Conservation (phyloP, 2,888 invertebrate genomes). For the Eupithecia tripunctaria region DNA sequence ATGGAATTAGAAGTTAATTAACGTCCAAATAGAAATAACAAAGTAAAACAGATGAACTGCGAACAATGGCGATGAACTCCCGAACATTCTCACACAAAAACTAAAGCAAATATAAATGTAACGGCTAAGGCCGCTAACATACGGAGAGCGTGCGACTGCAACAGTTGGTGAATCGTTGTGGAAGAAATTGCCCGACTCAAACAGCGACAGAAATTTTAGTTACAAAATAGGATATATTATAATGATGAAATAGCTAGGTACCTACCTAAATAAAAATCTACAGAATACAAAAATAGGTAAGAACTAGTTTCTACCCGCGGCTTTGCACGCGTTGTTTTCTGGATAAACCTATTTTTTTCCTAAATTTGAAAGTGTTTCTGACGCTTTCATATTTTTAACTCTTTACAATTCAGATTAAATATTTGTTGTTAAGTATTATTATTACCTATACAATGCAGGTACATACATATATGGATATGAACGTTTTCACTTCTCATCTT, state of each 20-base stretch:
- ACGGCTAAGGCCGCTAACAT: conserved; percentile 20
- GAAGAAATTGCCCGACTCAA: neutral
- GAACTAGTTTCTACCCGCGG: too few species aligned
- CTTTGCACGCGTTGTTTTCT: too few species aligned
- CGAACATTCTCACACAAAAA: conserved; percentile 38
- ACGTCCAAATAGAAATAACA: conserved; percentile 27
- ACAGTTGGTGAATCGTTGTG: neutral
- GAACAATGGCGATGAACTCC: conserved; percentile 34
- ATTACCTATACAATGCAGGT: too few species aligned
- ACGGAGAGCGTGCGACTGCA: neutral
- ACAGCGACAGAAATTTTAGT: neutral
- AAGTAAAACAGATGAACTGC: conserved; percentile 34
- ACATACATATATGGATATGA: too few species aligned
- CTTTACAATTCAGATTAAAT: too few species aligned
- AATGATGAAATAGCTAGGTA: too few species aligned
- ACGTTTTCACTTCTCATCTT: too few species aligned
- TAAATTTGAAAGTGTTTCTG: too few species aligned
- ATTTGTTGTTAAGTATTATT: too few species aligned
- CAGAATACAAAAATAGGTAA: neutral
- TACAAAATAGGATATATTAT: neutral
- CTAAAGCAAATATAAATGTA: conserved; percentile 6
- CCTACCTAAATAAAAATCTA: neutral
- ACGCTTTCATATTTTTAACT: too few species aligned
- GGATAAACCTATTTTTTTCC: too few species aligned
- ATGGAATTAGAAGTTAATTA: conserved; percentile 37